Evolutionary conservation across 2,113 vertebrate species (phyloP).

Genomic region (Phainopepla nitens): DNA sequence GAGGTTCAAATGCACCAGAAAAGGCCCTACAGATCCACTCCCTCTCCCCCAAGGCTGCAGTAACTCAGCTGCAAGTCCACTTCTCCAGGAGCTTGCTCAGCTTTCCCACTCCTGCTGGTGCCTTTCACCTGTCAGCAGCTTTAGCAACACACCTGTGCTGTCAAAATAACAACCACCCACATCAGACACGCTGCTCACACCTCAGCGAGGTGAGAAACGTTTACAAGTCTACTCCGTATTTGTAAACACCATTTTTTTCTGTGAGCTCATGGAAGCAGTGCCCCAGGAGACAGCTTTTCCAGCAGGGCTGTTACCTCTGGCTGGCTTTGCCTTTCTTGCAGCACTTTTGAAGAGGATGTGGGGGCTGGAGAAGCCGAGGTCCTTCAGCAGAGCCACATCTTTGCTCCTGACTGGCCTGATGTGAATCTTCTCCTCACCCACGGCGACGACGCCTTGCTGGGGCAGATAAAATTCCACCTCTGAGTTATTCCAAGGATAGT

Average conservation of each 20-base stretch:
- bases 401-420: slow-evolving; percentile 44
- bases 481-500: not conserved
- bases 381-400: not conserved
- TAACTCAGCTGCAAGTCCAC: not conserved
- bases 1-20: not conserved
- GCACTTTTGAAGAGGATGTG: slow-evolving; percentile 46
- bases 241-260: not conserved
- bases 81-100: not conserved
- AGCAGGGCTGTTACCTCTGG: slow-evolving; percentile 11
- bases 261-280: not conserved
- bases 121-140: not conserved
- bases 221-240: not conserved
- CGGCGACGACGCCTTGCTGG: slow-evolving; percentile 44
- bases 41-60: not conserved
- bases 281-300: not conserved
- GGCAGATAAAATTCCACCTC: slow-evolving; percentile 14
- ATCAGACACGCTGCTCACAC: not conserved
- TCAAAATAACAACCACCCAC: not conserved
- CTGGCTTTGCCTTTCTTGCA: too few species aligned
- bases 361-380: not conserved
- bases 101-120: not conserved
- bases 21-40: not conserved
- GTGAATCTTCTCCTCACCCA: not conserved
- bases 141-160: not conserved
- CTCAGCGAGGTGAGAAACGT: not conserved